phyloP scores from a whole-genome alignment of 2,113 vertebrate genomes.

The Ptychochromis oligacanthus region DNA sequence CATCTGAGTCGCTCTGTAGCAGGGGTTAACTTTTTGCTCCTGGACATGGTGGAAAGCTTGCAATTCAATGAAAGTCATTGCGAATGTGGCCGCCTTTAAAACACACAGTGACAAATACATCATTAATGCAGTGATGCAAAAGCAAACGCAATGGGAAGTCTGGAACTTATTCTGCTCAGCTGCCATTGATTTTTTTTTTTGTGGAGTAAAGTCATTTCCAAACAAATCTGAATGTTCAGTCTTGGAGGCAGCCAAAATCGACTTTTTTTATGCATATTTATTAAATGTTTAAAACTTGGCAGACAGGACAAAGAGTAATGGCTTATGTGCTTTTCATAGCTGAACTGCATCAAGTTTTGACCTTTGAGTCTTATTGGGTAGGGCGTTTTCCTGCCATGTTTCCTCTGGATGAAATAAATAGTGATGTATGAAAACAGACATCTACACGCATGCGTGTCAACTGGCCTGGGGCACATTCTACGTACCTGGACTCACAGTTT shows the following conservation, averaged over 20 bases:
- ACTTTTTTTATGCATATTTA: constrained; percentile 37
- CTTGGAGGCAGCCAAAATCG: background rate
- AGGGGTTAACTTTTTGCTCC: constrained; percentile 12
- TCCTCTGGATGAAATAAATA: background rate
- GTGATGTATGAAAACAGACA: background rate
- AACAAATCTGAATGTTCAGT: constrained; percentile 35
- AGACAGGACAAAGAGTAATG: constrained; percentile 32
- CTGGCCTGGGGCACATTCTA: background rate
- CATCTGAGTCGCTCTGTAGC: background rate
- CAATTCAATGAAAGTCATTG: background rate
- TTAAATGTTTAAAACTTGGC: constrained; percentile 23
- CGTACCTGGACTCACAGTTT: background rate
- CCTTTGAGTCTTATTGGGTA: too few species aligned
- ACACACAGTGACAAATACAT: background rate
- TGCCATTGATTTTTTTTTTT: constrained; percentile 55
- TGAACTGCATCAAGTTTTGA: constrained; percentile 13
- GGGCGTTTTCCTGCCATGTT: background rate
- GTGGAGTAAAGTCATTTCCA: constrained; percentile 33
- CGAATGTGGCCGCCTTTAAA: background rate
- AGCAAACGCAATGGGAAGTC: background rate
- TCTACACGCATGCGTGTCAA: too few species aligned
- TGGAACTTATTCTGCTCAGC: background rate
- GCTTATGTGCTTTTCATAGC: constrained; percentile 14
- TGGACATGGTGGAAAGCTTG: background rate
- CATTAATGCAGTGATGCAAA: constrained; percentile 13